Percentiles rank a stretch among this genome's conserved stretches.
These are phyloP conservation scores for Elachura formosa DNA, from an alignment of 2,113 vertebrate genomes.

Conservation along the genomic window DNA sequence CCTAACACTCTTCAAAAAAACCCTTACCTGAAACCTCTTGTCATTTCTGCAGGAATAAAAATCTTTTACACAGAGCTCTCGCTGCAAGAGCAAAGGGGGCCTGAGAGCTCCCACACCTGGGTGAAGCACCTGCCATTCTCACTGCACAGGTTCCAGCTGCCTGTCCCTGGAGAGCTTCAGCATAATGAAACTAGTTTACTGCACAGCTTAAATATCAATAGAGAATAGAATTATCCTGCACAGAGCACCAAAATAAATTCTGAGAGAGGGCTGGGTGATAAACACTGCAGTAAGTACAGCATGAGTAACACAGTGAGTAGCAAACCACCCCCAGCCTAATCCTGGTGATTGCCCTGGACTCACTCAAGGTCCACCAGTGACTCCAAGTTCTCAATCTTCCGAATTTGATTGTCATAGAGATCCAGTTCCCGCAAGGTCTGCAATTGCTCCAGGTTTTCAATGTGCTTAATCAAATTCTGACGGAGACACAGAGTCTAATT, in stretches of 20 bases:
- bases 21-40: background rate
- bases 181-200: background rate
- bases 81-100: background rate
- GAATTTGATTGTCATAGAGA: slow-evolving; percentile 97
- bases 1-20: background rate
- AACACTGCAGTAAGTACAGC: background rate
- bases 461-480: slow-evolving; percentile 93
- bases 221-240: background rate
- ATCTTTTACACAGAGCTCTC: background rate
- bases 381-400: slow-evolving; percentile 91
- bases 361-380: slow-evolving; percentile 87
- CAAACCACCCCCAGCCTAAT: background rate
- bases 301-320: background rate
- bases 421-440: slow-evolving; percentile 86
- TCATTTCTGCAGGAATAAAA: background rate
- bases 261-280: background rate
- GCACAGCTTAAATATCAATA: background rate
- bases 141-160: background rate
- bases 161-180: background rate
- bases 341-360: slow-evolving; percentile 52
- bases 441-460: slow-evolving; percentile 91
- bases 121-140: background rate
- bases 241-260: background rate
- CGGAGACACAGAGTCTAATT: slow-evolving; percentile 90
- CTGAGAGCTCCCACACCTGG: background rate